Evolutionary conservation across 2,888 invertebrate species (phyloP).

Genomic region (Parochlus steinenii): DNA sequence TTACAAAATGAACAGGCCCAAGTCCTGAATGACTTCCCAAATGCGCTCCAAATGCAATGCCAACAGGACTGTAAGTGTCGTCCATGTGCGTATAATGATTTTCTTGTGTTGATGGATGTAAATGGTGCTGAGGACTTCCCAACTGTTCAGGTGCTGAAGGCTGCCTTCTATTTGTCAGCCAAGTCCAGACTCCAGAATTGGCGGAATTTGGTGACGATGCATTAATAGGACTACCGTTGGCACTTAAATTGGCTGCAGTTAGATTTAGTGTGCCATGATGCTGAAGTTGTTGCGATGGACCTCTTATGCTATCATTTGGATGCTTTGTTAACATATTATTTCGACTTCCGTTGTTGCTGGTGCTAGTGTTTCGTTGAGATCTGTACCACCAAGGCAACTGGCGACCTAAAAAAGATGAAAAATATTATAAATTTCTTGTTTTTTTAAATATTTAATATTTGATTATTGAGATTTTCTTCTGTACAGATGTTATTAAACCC

Average conservation of each 20-base stretch:
- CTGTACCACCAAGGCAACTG: slow-evolving; percentile 32
- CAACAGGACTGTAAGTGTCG: slow-evolving; percentile 38
- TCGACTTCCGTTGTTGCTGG: slow-evolving; percentile 23
- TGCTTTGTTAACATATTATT: slow-evolving; percentile 29
- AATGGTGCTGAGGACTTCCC: slow-evolving; percentile 33
- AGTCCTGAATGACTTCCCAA: neutral
- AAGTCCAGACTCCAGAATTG: slow-evolving; percentile 30
- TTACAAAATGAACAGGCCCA: neutral
- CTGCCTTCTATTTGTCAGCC: slow-evolving; percentile 27
- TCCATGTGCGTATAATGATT: slow-evolving; percentile 60
- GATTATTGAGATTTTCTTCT: neutral
- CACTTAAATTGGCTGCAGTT: no score
- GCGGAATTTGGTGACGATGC: slow-evolving; percentile 18
- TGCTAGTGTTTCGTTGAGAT: slow-evolving; percentile 25
- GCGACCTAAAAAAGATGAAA: slow-evolving; percentile 18
- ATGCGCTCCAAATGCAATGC: no score
- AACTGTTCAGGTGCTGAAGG: slow-evolving; percentile 32
- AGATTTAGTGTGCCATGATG: neutral
- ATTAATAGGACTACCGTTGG: neutral
- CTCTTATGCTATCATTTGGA: slow-evolving; percentile 30
- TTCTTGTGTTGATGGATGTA: slow-evolving; percentile 40
- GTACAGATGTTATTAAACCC: neutral
- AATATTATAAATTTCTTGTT: neutral
- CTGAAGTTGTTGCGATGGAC: slow-evolving; percentile 20
- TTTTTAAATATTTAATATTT: neutral